These are phyloP conservation scores for Myiopsitta monachus DNA, from an alignment of 2,113 vertebrate species.

Conservation along the genomic window DNA sequence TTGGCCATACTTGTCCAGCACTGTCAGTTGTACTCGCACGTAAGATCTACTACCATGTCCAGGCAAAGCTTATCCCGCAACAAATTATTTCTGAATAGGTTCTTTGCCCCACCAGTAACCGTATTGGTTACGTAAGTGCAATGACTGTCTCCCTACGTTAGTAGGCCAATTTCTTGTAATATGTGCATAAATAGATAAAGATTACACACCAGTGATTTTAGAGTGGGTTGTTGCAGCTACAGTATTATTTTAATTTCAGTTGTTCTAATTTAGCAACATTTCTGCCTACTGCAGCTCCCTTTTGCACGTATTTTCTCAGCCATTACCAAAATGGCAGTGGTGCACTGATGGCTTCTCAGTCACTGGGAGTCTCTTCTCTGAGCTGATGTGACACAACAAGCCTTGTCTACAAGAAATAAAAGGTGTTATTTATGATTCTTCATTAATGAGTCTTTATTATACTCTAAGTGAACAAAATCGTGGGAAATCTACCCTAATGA, in stretches of 20 bases:
- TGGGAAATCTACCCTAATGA: background rate
- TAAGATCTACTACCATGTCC: background rate
- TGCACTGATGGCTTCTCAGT: background rate
- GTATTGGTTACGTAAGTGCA: background rate
- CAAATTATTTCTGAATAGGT: background rate
- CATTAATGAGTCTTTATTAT: background rate
- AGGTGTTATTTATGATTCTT: background rate
- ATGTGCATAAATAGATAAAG: background rate
- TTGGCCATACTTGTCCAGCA: background rate
- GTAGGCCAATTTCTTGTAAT: background rate
- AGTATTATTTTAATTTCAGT: background rate
- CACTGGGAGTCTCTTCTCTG: background rate
- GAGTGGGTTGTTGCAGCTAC: background rate
- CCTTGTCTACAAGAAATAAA: background rate
- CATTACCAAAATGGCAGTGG: background rate
- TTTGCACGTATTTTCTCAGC: background rate
- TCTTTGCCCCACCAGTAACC: background rate
- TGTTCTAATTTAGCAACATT: background rate
- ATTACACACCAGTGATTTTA: background rate
- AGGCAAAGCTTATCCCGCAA: background rate
- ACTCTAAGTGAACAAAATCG: background rate
- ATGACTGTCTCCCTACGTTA: background rate
- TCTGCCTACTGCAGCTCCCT: background rate
- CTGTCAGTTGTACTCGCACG: background rate
- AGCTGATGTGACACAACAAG: background rate